phyloP scores from a whole-genome alignment of 2,797 vertebrate genomes.

The Mormyrus proboscirostris region DNA sequence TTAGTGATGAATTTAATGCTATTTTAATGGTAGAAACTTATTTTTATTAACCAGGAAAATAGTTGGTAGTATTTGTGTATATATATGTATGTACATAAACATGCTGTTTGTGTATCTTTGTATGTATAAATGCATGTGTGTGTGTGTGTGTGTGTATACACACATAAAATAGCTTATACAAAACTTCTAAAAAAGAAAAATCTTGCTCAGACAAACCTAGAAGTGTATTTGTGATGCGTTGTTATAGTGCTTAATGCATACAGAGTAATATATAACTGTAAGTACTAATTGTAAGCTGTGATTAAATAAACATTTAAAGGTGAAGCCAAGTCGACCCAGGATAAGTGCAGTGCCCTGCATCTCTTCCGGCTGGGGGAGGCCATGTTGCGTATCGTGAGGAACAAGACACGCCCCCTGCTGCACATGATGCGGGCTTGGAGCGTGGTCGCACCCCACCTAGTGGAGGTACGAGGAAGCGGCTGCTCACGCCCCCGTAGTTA shows the following conservation, averaged over 20 bases:
- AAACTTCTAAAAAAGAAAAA: neutral
- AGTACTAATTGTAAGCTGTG: neutral
- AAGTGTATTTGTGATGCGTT: neutral
- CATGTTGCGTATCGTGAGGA: constrained; percentile 84
- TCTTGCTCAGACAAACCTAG: neutral
- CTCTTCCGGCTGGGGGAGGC: constrained; percentile 88
- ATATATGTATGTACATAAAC: no score
- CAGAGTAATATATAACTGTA: neutral
- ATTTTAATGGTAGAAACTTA: no score
- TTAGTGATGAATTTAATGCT: no score
- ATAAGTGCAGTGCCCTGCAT: constrained; percentile 79
- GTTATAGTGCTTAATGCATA: neutral
- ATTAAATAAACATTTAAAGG: constrained; percentile 51
- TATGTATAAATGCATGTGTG: no score
- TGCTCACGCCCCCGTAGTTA: neutral
- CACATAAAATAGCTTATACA: neutral
- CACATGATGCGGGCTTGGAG: constrained; percentile 94
- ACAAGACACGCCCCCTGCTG: constrained; percentile 75
- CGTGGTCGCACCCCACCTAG: constrained; percentile 88
- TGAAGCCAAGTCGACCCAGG: constrained; percentile 81
- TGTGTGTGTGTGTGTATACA: no score
- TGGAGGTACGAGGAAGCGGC: constrained; percentile 66
- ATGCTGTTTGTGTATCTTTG: no score
- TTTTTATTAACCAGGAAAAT: no score
- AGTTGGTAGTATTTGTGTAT: no score